Conservation (phyloP, 2,888 invertebrate species). For the Cantharis rustica region DNA sequence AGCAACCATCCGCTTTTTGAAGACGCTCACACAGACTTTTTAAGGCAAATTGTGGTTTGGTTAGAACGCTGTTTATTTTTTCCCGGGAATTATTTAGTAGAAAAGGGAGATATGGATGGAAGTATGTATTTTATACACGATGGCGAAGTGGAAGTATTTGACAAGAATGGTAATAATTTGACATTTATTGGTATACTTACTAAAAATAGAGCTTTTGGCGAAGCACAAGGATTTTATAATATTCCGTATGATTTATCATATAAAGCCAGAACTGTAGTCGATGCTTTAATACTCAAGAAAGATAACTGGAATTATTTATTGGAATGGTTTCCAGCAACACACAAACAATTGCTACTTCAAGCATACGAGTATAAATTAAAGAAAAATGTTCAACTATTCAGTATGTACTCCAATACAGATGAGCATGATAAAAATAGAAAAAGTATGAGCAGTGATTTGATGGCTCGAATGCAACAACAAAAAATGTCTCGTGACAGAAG, state of each 20-base stretch:
- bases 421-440: not conserved
- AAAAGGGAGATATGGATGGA: slow-evolving; percentile 60
- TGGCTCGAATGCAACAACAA: not conserved
- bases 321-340: slow-evolving; percentile 40
- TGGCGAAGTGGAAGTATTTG: slow-evolving; percentile 54
- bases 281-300: slow-evolving; percentile 32
- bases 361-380: slow-evolving; percentile 1
- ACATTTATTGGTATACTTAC: not conserved
- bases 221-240: slow-evolving; percentile 35
- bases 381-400: not conserved
- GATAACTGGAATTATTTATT: slow-evolving; percentile 37
- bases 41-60: slow-evolving; percentile 59
- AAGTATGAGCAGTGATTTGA: not conserved
- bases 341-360: slow-evolving; percentile 31
- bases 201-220: slow-evolving; percentile 37
- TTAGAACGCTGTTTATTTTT: slow-evolving; percentile 60
- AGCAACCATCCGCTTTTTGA: slow-evolving; percentile 58
- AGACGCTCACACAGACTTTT: slow-evolving; percentile 58
- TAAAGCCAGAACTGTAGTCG: slow-evolving; percentile 33
- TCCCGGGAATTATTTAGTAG: slow-evolving; percentile 60
- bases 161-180: slow-evolving; percentile 22
- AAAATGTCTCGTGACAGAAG: not conserved
- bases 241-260: slow-evolving; percentile 33
- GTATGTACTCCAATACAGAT: not conserved
- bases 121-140: slow-evolving; percentile 62